Conservation (phyloP, 2,888 invertebrate species). For the Oscheius sp. region DNA sequence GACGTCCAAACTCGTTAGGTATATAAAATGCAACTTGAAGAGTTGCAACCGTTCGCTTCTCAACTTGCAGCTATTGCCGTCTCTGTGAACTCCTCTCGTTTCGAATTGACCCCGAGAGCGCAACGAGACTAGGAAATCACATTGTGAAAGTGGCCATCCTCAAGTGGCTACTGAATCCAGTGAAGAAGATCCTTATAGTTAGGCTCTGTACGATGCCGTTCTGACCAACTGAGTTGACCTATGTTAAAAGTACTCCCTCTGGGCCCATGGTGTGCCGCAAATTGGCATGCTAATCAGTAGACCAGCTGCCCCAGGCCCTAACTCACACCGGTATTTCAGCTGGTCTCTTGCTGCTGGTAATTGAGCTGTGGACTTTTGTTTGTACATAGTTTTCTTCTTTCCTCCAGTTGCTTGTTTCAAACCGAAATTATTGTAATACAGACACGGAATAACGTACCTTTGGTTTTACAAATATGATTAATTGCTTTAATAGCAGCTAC, state of each 20-base stretch:
- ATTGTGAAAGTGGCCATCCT: conserved; percentile 27
- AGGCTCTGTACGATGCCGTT: neutral
- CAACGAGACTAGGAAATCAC: conserved; percentile 34
- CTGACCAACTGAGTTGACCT: conserved; percentile 29
- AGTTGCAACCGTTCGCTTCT: neutral
- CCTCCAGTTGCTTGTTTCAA: neutral
- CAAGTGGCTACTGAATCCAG: neutral
- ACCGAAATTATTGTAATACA: neutral
- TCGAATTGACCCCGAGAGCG: conserved; percentile 3
- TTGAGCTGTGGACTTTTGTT: neutral
- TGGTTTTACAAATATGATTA: no score
- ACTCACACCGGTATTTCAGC: conserved; percentile 13
- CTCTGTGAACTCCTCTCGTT: conserved; percentile 11
- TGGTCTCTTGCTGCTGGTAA: neutral
- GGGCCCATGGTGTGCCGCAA: conserved; percentile 35
- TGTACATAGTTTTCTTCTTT: neutral
- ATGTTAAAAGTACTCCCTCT: conserved; percentile 34
- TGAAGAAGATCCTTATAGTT: neutral
- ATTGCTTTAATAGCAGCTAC: no score
- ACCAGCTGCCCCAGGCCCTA: conserved; percentile 29
- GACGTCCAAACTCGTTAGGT: no score
- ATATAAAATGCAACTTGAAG: neutral
- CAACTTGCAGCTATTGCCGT: conserved; percentile 3
- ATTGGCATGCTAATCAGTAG: conserved; percentile 37
- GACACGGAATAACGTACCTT: no score